Percentiles rank a stretch among this genome's conserved stretches.
These are phyloP conservation scores for Triplophysa siluroides DNA, from an alignment of 2,113 vertebrate genomes.

Conservation along the genomic window DNA sequence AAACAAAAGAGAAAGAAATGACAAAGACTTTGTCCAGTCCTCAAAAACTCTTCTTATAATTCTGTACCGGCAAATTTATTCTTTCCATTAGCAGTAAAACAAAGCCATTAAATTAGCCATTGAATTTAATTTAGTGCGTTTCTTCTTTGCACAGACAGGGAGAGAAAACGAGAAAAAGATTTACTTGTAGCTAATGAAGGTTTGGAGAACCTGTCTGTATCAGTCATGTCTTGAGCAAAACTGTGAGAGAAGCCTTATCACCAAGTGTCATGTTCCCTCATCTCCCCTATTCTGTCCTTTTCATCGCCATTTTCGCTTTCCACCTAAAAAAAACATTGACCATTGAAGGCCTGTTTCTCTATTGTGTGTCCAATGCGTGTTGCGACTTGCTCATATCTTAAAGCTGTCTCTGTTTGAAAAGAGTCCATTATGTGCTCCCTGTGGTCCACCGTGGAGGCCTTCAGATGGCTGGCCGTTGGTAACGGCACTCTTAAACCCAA, in stretches of 20 bases:
- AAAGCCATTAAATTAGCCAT: conserved; percentile 37
- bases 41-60: conserved; percentile 52
- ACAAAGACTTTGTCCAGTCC: neutral
- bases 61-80: conserved; percentile 52
- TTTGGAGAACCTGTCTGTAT: conserved; percentile 61
- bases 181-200: neutral
- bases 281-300: conserved; percentile 20
- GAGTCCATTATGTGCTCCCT: conserved; percentile 50
- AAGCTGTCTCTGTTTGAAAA: conserved; percentile 53
- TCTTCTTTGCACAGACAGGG: conserved; percentile 3
- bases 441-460: conserved; percentile 1
- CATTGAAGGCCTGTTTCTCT: conserved; percentile 16
- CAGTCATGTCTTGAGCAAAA: conserved; percentile 61
- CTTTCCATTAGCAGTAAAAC: conserved; percentile 60
- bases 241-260: conserved; percentile 52
- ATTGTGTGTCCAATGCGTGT: neutral
- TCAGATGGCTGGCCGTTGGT: conserved; percentile 10
- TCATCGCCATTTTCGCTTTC: conserved; percentile 36
- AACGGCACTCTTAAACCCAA: conserved; percentile 15
- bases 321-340: conserved; percentile 5
- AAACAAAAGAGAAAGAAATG: conserved; percentile 14
- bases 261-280: conserved; percentile 38
- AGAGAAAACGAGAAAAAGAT: neutral
- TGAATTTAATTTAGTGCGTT: conserved; percentile 62
- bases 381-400: neutral